These are phyloP conservation scores for Globodera rostochiensis DNA, from an alignment of 1,140 invertebrate species.

Conservation along the genomic window DNA sequence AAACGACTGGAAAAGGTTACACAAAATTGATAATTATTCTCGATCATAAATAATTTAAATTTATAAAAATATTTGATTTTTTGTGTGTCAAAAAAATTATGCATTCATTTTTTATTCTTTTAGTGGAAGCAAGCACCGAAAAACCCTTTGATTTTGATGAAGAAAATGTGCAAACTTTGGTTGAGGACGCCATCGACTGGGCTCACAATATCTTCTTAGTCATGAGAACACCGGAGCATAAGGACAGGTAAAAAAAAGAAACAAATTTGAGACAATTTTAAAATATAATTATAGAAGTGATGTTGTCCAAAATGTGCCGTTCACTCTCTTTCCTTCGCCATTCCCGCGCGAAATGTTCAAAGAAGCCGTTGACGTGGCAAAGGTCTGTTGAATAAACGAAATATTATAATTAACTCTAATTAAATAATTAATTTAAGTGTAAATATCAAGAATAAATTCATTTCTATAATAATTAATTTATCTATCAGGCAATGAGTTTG, in stretches of 20 bases:
- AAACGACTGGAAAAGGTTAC: too few species aligned
- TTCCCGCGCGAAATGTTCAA: constrained; percentile 58
- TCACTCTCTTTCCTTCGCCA: constrained; percentile 63
- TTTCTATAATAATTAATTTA: too few species aligned
- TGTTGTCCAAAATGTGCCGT: constrained; percentile 56
- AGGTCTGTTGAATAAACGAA: constrained; percentile 32
- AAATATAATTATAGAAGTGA: constrained; percentile 7
- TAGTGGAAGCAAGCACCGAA: too few species aligned
- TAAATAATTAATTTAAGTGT: too few species aligned
- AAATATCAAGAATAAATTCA: too few species aligned
- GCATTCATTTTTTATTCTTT: too few species aligned
- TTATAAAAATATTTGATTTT: too few species aligned
- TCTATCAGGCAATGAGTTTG: constrained; percentile 49
- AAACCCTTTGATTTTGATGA: too few species aligned
- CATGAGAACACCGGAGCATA: constrained; percentile 55
- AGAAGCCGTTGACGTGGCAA: constrained; percentile 56
- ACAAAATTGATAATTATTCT: too few species aligned
- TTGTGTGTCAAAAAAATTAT: too few species aligned
- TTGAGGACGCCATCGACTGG: constrained; percentile 58
- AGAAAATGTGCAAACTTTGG: constrained; percentile 14
- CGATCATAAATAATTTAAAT: too few species aligned
- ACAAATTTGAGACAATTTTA: background rate
- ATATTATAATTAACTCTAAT: too few species aligned
- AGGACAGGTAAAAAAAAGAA: constrained; percentile 36
- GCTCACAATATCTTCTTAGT: constrained; percentile 59